These are phyloP conservation scores for Sussaba pulchella DNA, from an alignment of 2,888 invertebrate species.

Conservation along the genomic window DNA sequence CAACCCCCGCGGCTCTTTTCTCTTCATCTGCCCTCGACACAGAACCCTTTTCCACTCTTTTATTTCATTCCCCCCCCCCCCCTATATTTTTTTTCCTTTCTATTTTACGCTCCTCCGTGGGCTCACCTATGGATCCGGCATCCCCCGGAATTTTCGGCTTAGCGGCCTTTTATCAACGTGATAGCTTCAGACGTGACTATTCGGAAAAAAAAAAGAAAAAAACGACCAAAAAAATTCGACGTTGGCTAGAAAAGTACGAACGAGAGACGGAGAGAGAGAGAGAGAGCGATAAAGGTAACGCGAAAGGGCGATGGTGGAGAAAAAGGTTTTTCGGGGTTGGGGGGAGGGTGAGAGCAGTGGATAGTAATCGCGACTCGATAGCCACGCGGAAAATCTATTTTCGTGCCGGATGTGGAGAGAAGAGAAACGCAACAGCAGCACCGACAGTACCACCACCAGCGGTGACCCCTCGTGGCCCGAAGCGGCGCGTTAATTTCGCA, in stretches of 20 bases:
- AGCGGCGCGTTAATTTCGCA: constrained; percentile 73
- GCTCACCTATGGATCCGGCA: constrained; percentile 6
- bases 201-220: not conserved
- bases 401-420: constrained; percentile 44
- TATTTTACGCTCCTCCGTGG: constrained; percentile 6
- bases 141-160: constrained; percentile 55
- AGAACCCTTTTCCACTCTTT: constrained; percentile 34
- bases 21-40: not conserved
- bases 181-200: constrained; percentile 44
- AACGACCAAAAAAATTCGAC: not conserved
- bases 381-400: constrained; percentile 65
- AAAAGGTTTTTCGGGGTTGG: not conserved
- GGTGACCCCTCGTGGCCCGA: constrained; percentile 4
- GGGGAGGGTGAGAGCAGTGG: constrained; percentile 44
- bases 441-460: not conserved
- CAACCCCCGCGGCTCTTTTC: not conserved
- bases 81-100: not conserved
- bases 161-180: constrained; percentile 48
- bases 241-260: not conserved
- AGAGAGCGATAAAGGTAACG: constrained; percentile 65
- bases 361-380: constrained; percentile 69
- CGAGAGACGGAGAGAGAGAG: constrained; percentile 58
- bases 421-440: constrained; percentile 25
- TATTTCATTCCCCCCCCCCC: constrained; percentile 41
- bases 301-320: constrained; percentile 46